Base-by-base conservation (phyloP, 1,140 invertebrate species). In the Rhynchophorus ferrugineus region DNA sequence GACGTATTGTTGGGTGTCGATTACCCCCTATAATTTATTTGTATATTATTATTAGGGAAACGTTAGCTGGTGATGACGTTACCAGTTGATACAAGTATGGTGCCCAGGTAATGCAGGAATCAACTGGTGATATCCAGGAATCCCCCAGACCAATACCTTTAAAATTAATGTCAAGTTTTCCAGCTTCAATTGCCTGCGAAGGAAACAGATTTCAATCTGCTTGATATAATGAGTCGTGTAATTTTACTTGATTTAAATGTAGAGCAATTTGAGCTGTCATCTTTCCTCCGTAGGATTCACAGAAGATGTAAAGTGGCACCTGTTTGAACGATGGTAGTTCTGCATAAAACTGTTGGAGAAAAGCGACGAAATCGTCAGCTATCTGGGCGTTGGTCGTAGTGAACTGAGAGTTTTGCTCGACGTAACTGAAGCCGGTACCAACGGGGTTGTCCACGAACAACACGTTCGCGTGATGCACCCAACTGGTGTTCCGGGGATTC, bases 401-500 rank as follows among this genome's bases (percentile, higher is more conserved):
- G 35, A 81, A 71, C 18, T 73, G 66, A n/a, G 60, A 61, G 0
- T 63, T 51, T 51, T 74, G 66, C n/a, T 84, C 82, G 0, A 83
- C 83, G 62, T 89, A 90, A 69, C 89, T 92, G 67, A 79, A 94
- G 1, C 90, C 90, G n/a, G 86, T 79, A 1, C 90, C 90, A 3
- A 94, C 89, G 1, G 90, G 90, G 69, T 89, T 92, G 62, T 94
- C 90, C 13, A 93, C 79, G 65, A 91, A 92, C 1, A 94, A 61
- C 3, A 95, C 76, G 65, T 91, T 93, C 60, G 85, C 81, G 21
- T 63, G 35, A 16, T 70, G 73, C 69, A 87, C 84, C 89, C 89
- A 92, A 9, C 82, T 83, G 56, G 74, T 73, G 54, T 83, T 79
- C 59, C 89, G 77, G 9, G 74, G 69, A 17, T 84, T 75, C 1